These are phyloP conservation scores for Scortum barcoo DNA, from an alignment of 2,113 vertebrate genomes.

Conservation along the genomic window DNA sequence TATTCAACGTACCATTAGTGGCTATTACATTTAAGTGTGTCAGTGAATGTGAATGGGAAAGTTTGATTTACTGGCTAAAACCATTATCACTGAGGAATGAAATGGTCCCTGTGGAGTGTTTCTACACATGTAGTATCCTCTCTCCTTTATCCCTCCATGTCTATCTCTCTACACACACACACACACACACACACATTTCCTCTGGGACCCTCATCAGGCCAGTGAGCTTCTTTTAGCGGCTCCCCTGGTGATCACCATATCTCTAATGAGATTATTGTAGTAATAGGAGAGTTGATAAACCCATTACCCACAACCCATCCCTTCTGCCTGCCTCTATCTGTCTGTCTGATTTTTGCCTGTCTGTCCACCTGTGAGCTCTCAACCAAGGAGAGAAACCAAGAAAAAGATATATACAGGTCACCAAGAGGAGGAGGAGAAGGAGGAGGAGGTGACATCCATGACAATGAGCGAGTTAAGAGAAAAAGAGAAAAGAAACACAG, in stretches of 20 bases:
- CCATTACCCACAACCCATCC: conserved; percentile 17
- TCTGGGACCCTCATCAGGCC: conserved; percentile 46
- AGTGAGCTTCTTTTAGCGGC: conserved; percentile 44
- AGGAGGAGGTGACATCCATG: conserved; percentile 12
- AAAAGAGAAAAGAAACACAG: neutral
- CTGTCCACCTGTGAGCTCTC: neutral
- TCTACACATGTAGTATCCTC: conserved; percentile 38
- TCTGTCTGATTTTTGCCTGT: neutral
- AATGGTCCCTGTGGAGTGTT: conserved; percentile 60
- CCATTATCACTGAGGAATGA: conserved; percentile 51
- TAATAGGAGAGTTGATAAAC: conserved; percentile 31
- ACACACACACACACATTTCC: conserved; percentile 35
- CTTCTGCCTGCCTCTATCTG: neutral
- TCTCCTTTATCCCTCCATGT: neutral
- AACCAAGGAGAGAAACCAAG: neutral
- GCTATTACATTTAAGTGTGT: conserved; percentile 41
- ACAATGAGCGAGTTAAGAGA: neutral
- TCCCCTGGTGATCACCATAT: conserved; percentile 48
- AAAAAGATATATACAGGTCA: neutral
- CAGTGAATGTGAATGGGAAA: conserved; percentile 45
- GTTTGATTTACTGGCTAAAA: conserved; percentile 64
- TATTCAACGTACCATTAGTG: conserved; percentile 31
- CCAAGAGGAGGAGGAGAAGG: conserved; percentile 1
- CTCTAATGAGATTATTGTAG: conserved; percentile 52
- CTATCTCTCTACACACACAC: conserved; percentile 15